A percentile compares a stretch with the other conserved stretches of the same genome.
phyloP scores from a whole-genome alignment of 2,888 invertebrate species.

The Agonopterix arenella region DNA sequence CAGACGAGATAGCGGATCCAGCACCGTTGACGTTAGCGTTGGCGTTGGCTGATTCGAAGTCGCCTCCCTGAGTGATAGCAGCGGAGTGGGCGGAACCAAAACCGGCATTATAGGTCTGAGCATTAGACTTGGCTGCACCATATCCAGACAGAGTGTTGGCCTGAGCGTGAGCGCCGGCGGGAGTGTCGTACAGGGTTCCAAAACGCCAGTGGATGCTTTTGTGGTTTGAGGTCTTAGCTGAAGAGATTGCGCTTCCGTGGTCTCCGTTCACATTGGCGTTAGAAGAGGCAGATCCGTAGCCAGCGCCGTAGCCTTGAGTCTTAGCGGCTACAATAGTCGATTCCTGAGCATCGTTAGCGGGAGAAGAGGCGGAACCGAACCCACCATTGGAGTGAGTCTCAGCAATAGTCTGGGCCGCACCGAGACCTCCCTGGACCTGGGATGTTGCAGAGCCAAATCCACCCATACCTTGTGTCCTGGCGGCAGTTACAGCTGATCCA shows the following conservation, averaged over 20 bases:
- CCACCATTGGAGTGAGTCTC: slow-evolving; percentile 29
- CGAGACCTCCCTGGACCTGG: slow-evolving; percentile 31
- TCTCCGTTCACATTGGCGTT: slow-evolving; percentile 39
- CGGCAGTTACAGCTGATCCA: slow-evolving; percentile 37
- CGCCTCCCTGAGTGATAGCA: slow-evolving; percentile 7
- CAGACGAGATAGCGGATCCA: slow-evolving; percentile 25
- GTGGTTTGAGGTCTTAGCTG: slow-evolving; percentile 32
- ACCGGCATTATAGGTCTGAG: slow-evolving; percentile 15
- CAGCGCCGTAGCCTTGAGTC: slow-evolving; percentile 34
- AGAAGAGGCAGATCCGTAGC: slow-evolving; percentile 36
- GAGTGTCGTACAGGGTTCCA: slow-evolving; percentile 48
- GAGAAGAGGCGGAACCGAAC: slow-evolving; percentile 31
- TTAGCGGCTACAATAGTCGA: slow-evolving; percentile 35
- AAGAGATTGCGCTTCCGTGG: slow-evolving; percentile 31
- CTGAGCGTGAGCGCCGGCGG: slow-evolving; percentile 29
- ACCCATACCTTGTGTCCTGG: slow-evolving; percentile 33
- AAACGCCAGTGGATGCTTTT: slow-evolving; percentile 55
- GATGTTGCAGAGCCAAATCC: slow-evolving; percentile 45
- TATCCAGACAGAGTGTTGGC: slow-evolving; percentile 21
- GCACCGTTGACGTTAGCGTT: slow-evolving; percentile 20
- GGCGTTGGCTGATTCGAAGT: slow-evolving; percentile 9
- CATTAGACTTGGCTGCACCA: slow-evolving; percentile 20
- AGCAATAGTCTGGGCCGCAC: slow-evolving; percentile 26
- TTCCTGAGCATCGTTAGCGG: slow-evolving; percentile 24
- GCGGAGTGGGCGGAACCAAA: slow-evolving; percentile 10